Evolutionary conservation across 2,888 invertebrate species (phyloP), one percentile per base, ranked within the genome.

Genomic region (Prenolepis imparis): DNA sequence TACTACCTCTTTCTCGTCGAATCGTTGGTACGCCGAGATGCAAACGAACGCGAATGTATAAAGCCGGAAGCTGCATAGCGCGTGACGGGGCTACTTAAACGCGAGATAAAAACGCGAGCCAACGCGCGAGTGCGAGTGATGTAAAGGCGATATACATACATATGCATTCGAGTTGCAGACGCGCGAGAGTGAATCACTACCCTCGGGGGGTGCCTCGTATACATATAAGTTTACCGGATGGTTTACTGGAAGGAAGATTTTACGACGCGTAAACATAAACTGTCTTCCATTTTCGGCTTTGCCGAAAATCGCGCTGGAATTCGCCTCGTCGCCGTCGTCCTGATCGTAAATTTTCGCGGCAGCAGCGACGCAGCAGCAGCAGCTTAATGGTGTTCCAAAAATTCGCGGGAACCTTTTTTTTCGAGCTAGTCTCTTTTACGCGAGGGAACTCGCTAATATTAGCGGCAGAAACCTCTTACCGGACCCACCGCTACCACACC

Each of bases 201-300:
- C n/a, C 12, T 44, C n/a, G 12, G 21, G 28, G 12, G 41, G 28
- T 3, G n/a, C 57, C 39, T 57, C 68, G 57, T 55, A 32, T 44
- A 59, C 59, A 44, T 57, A 36, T 44, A 59, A 68, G 57, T 78
- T 78, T 68, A 66, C 64, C 39, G 77, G 48, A 21, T 36, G 63
- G 32, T 75, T 75, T 75, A 74, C 64, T 44, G 52, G 67, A 68
- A 78, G 21, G 77, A 78, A 70, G 59, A 80, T 70, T 80, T 80
- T 70, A 80, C 68, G 78, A 59, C 59, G 59, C 78, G 78, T 48
- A 80, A 80, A 80, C 78, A 70, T 70, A 36, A 80, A 70, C 68
- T 70, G n/a, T 68, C 28, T 21, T 4, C 52, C 12, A 48, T 59
- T 70, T 32, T 28, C 32, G 41, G 44, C 59, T 28, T 64, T 75